Evolutionary conservation across 1,140 invertebrate genomes (phyloP).

Genomic region (Centruroides sculpturatus): DNA sequence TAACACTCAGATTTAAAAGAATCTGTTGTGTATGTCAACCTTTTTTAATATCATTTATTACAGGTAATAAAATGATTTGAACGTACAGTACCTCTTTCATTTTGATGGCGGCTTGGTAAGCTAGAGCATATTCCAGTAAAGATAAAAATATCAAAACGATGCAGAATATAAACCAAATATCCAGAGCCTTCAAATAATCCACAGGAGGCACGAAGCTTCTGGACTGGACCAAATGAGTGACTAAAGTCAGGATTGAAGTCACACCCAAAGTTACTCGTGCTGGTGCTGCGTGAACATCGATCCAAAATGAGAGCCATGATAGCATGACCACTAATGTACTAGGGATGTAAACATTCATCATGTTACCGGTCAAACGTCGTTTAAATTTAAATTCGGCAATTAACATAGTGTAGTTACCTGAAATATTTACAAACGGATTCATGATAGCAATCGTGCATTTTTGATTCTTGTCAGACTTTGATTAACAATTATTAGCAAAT

Average conservation of each 20-base stretch:
- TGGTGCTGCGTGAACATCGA: slow-evolving; percentile 45
- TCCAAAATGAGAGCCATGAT: slow-evolving; percentile 48
- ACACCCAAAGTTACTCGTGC: slow-evolving; percentile 42
- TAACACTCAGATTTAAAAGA: no score
- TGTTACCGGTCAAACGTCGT: not conserved
- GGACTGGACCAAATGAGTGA: slow-evolving; percentile 25
- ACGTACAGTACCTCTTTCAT: not conserved
- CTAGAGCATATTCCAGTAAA: slow-evolving; percentile 30
- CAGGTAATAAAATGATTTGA: no score
- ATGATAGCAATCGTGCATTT: no score
- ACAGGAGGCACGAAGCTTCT: slow-evolving; percentile 22
- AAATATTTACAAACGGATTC: not conserved
- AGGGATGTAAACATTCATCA: slow-evolving; percentile 36
- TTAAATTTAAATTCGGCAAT: slow-evolving; percentile 14
- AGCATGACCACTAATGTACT: slow-evolving; percentile 48
- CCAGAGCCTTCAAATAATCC: slow-evolving; percentile 37
- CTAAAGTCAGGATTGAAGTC: slow-evolving; percentile 39
- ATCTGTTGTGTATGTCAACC: no score
- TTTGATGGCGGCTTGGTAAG: slow-evolving; percentile 23
- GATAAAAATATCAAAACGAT: slow-evolving; percentile 33
- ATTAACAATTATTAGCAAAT: no score
- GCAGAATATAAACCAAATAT: slow-evolving; percentile 36
- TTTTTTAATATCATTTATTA: no score
- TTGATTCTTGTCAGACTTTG: no score
- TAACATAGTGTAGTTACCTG: slow-evolving; percentile 12